Conservation (phyloP, 2,113 vertebrate genomes). For the Cheirogaleus medius region DNA sequence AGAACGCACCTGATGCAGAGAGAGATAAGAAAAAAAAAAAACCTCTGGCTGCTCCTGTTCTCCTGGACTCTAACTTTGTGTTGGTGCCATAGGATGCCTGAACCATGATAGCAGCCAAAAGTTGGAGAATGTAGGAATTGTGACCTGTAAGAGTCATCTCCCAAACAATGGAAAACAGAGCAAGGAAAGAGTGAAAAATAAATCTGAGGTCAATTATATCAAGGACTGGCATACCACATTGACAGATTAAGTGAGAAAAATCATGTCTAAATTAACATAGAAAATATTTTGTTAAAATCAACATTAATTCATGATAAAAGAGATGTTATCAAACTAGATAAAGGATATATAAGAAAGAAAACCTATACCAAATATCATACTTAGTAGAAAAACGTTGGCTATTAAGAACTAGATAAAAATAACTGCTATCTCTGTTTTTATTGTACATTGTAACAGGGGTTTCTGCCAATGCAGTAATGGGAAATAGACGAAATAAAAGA, state of each 20-base stretch:
- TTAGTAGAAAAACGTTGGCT: not conserved
- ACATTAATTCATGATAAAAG: not conserved
- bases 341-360: not conserved
- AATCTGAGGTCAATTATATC: not conserved
- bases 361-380: not conserved
- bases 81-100: not conserved
- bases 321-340: not conserved
- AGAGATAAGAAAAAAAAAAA: not conserved
- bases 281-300: not conserved
- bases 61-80: not conserved
- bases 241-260: not conserved
- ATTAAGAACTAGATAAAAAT: not conserved
- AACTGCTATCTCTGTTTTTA: not conserved
- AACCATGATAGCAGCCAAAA: not conserved
- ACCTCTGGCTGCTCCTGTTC: not conserved
- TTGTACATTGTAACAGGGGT: not conserved
- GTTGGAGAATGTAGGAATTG: not conserved
- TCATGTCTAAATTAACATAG: not conserved
- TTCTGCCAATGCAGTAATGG: not conserved
- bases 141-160: not conserved
- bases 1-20: not conserved
- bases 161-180: not conserved
- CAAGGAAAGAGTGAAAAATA: not conserved
- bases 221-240: not conserved
- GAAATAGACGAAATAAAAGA: not conserved